Conservation (phyloP, 2,888 invertebrate species). For the Polyommatus icarus region DNA sequence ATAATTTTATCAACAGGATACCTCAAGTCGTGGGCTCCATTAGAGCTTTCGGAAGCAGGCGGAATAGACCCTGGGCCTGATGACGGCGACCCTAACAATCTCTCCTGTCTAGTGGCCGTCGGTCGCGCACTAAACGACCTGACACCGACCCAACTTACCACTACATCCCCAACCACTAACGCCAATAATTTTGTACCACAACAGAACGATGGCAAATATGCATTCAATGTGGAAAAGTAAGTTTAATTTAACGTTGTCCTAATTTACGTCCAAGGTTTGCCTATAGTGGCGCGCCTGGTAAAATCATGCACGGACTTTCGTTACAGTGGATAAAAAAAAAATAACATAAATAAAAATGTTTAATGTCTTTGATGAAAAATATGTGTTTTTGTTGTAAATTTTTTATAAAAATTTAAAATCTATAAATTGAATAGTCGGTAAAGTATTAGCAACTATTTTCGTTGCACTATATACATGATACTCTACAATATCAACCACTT, state of each 20-base stretch:
- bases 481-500: no score
- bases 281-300: no score
- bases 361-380: no score
- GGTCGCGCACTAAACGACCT: slow-evolving; percentile 28
- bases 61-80: slow-evolving; percentile 81
- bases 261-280: not conserved
- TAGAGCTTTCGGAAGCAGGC: slow-evolving; percentile 84
- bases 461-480: no score
- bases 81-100: slow-evolving; percentile 79
- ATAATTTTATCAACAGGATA: slow-evolving; percentile 77
- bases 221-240: slow-evolving; percentile 21
- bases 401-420: no score
- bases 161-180: not conserved
- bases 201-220: not conserved
- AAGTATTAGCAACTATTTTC: no score
- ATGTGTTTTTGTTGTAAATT: no score
- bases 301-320: no score
- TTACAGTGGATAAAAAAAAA: no score
- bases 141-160: not conserved
- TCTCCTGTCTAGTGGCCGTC: slow-evolving; percentile 92
- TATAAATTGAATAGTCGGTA: no score
- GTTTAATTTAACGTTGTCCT: not conserved
- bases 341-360: no score
- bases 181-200: not conserved
- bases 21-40: slow-evolving; percentile 93